These are phyloP conservation scores for Kryphioiulus occultus DNA, from an alignment of 2,888 invertebrate genomes.

Conservation along the genomic window DNA sequence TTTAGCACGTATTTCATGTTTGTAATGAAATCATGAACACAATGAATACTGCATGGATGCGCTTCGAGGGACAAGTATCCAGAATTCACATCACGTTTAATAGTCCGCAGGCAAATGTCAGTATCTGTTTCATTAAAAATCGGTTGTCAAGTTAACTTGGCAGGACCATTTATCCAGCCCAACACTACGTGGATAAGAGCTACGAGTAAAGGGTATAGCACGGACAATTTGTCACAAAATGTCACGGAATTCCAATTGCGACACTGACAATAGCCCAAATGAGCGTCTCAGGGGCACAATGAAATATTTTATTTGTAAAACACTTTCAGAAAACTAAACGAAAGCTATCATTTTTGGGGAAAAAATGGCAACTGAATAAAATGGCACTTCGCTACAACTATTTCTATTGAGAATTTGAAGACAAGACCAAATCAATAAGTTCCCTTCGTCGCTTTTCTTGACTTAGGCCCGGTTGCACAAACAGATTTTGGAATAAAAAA, in stretches of 20 bases:
- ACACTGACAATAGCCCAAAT: conserved; percentile 22
- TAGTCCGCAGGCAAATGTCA: conserved; percentile 21
- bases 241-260: background rate
- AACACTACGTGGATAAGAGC: background rate
- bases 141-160: conserved; percentile 10
- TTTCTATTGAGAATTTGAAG: background rate
- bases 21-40: background rate
- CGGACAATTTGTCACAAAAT: conserved; percentile 30
- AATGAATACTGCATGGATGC: conserved; percentile 24
- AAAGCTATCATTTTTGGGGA: background rate
- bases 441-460: background rate
- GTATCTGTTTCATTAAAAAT: conserved; percentile 26
- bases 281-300: background rate
- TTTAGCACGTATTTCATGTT: background rate
- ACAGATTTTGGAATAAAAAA: no score
- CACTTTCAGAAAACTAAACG: background rate
- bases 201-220: background rate
- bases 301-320: background rate
- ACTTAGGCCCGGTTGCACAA: no score
- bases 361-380: background rate
- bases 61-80: background rate
- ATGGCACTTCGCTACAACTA: background rate
- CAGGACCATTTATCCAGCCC: background rate
- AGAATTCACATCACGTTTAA: background rate
- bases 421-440: background rate